These are phyloP conservation scores for Drosophila macrospina DNA, from an alignment of 2,888 invertebrate genomes.

Conservation along the genomic window DNA sequence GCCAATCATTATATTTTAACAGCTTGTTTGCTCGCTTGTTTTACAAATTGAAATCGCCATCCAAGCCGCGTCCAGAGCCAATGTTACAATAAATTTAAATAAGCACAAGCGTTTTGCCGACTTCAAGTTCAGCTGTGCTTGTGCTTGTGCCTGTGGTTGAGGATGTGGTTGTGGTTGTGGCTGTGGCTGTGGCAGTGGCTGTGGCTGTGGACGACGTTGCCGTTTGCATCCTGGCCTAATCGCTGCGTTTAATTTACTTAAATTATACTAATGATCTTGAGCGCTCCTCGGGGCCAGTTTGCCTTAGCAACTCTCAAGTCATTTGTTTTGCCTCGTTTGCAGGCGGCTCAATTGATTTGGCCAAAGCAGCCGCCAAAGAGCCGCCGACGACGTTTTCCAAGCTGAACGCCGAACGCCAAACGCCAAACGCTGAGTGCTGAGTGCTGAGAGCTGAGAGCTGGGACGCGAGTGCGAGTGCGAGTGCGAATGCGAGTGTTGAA, in stretches of 20 bases:
- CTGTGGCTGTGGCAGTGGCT: slow-evolving; percentile 24
- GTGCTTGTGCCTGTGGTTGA: slow-evolving; percentile 21
- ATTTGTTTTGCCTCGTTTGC: slow-evolving; percentile 79
- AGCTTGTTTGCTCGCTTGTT: slow-evolving; percentile 81
- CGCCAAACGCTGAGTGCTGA: not conserved
- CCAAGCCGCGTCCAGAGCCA: slow-evolving; percentile 40
- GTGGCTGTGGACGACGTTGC: slow-evolving; percentile 48
- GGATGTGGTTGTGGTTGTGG: slow-evolving; percentile 27
- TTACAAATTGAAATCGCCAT: slow-evolving; percentile 80
- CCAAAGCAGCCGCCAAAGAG: slow-evolving; percentile 78
- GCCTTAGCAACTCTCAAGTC: slow-evolving; percentile 59
- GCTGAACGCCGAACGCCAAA: slow-evolving; percentile 14
- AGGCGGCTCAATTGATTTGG: slow-evolving; percentile 81
- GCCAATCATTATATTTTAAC: slow-evolving; percentile 82
- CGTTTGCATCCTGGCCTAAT: slow-evolving; percentile 79
- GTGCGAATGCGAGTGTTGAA: slow-evolving; percentile 65
- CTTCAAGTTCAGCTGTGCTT: slow-evolving; percentile 29
- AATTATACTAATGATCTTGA: slow-evolving; percentile 83
- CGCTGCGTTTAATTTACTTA: slow-evolving; percentile 83
- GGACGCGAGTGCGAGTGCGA: slow-evolving; percentile 56
- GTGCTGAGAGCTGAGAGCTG: no score
- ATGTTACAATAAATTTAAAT: slow-evolving; percentile 82
- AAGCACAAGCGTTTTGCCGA: slow-evolving; percentile 75
- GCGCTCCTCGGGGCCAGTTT: slow-evolving; percentile 57
- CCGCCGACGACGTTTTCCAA: slow-evolving; percentile 56